These are phyloP conservation scores for Falcaria lacertinaria DNA, from an alignment of 2,888 invertebrate species.

Conservation along the genomic window DNA sequence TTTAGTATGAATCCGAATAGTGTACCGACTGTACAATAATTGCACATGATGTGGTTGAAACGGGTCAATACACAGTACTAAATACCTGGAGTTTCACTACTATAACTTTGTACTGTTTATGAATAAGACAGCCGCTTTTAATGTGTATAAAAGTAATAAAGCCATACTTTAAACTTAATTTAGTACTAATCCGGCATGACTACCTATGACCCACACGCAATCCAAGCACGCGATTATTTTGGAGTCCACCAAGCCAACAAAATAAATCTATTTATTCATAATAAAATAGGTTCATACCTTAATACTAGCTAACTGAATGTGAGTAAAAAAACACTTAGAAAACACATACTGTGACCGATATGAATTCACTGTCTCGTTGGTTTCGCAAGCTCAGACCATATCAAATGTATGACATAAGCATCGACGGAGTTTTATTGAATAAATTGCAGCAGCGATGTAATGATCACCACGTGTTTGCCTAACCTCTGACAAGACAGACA, in stretches of 20 bases:
- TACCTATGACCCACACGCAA: conserved; percentile 26
- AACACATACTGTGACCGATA: conserved; percentile 13
- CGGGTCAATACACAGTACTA: too few species aligned
- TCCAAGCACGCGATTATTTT: conserved; percentile 28
- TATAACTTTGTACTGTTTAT: background rate
- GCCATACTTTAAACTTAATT: conserved; percentile 29
- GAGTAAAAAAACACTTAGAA: conserved; percentile 3
- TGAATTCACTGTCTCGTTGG: conserved; percentile 43
- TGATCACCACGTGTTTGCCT: conserved; percentile 10
- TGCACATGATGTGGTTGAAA: too few species aligned
- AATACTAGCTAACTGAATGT: background rate
- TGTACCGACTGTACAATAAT: too few species aligned
- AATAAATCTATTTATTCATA: conserved; percentile 15
- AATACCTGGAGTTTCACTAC: background rate
- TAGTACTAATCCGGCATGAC: conserved; percentile 31
- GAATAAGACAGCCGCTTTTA: background rate
- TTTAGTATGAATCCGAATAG: background rate
- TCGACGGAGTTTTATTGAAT: conserved; percentile 22
- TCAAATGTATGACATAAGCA: conserved; percentile 41
- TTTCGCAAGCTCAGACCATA: conserved; percentile 39
- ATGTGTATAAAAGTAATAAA: conserved; percentile 17
- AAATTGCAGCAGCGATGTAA: conserved; percentile 34
- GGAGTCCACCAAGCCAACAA: conserved; percentile 14
- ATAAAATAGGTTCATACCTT: too few species aligned
- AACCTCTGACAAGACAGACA: background rate